Evolutionary conservation across 2,113 vertebrate genomes (phyloP).

Genomic region (Brevimyrus niger): DNA sequence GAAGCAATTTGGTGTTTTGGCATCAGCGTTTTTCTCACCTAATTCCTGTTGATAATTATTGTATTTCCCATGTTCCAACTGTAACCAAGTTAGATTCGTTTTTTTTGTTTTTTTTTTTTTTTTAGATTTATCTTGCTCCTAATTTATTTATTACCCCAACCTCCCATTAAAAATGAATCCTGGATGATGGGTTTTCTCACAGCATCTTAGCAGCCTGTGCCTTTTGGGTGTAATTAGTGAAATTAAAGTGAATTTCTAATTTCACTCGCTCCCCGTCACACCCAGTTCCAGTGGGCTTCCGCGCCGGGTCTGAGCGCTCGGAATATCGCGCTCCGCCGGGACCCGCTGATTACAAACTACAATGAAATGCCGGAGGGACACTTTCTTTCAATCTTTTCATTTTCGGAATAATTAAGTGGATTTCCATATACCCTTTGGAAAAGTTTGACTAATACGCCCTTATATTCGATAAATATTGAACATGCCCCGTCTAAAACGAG

Average conservation of each 20-base stretch:
- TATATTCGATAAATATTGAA: slow-evolving; percentile 31
- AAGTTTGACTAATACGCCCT: slow-evolving; percentile 19
- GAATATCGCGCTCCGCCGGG: slow-evolving; percentile 28
- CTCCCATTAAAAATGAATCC: slow-evolving; percentile 35
- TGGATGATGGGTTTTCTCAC: slow-evolving; percentile 31
- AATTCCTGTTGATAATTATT: slow-evolving; percentile 18
- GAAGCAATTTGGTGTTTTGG: neutral
- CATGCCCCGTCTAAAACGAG: slow-evolving; percentile 17
- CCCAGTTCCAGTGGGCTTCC: slow-evolving; percentile 31
- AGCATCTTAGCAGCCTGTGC: slow-evolving; percentile 32
- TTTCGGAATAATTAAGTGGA: slow-evolving; percentile 27
- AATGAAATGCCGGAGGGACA: slow-evolving; percentile 2
- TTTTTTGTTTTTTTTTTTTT: slow-evolving; percentile 5
- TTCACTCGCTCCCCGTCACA: slow-evolving; percentile 21
- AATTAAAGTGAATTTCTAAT: slow-evolving; percentile 42
- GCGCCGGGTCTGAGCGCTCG: slow-evolving; percentile 19
- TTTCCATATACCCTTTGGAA: slow-evolving; percentile 24
- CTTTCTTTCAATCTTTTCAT: slow-evolving; percentile 24
- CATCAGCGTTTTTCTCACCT: neutral
- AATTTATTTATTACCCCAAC: slow-evolving; percentile 38
- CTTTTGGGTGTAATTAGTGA: slow-evolving; percentile 41
- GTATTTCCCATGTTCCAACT: slow-evolving; percentile 28
- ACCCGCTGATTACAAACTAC: slow-evolving; percentile 11
- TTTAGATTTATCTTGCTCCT: slow-evolving; percentile 21
- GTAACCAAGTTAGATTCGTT: slow-evolving; percentile 30